A percentile compares a stretch with the other conserved stretches of the same genome.
These are phyloP conservation scores for Oasisia sp. DNA, from an alignment of 2,888 invertebrate species.

Conservation along the genomic window DNA sequence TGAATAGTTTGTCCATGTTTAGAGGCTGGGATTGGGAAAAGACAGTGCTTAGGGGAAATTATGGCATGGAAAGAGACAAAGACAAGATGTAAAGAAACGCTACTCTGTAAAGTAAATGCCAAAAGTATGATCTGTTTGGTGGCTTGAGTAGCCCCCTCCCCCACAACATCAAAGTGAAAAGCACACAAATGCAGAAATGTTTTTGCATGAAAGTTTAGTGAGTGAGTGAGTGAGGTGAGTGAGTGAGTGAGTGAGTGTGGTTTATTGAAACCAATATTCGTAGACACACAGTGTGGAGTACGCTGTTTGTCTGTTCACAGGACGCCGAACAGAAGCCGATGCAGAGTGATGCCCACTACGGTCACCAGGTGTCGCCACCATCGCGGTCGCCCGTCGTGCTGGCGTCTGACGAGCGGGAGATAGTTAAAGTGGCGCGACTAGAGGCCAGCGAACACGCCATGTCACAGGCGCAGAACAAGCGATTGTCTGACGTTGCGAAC, in stretches of 20 bases:
- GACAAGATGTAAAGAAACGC: no score
- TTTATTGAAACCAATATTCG: not conserved
- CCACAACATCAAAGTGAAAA: not conserved
- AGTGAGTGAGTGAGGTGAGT: not conserved
- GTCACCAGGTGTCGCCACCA: conserved; percentile 20
- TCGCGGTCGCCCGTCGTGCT: conserved; percentile 35
- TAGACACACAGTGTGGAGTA: not conserved
- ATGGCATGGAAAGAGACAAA: no score
- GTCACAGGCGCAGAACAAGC: conserved; percentile 19
- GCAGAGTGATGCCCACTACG: not conserved
- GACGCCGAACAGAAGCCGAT: not conserved
- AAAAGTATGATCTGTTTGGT: no score
- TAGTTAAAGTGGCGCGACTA: conserved; percentile 74
- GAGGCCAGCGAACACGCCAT: conserved; percentile 28
- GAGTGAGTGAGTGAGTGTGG: not conserved
- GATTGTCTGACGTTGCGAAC: not conserved
- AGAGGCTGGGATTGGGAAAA: no score
- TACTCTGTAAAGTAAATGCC: no score
- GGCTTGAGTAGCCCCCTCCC: no score
- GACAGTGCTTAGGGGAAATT: no score
- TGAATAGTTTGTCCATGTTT: no score
- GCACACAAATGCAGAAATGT: not conserved
- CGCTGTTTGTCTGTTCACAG: not conserved
- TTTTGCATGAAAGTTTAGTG: not conserved
- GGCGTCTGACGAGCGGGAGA: conserved; percentile 76